A percentile compares a stretch with the other conserved stretches of the same genome.
These are phyloP conservation scores for Montipora efflorescens DNA, from an alignment of 64 coral and sea anemone genomes.

Conservation along the genomic window DNA sequence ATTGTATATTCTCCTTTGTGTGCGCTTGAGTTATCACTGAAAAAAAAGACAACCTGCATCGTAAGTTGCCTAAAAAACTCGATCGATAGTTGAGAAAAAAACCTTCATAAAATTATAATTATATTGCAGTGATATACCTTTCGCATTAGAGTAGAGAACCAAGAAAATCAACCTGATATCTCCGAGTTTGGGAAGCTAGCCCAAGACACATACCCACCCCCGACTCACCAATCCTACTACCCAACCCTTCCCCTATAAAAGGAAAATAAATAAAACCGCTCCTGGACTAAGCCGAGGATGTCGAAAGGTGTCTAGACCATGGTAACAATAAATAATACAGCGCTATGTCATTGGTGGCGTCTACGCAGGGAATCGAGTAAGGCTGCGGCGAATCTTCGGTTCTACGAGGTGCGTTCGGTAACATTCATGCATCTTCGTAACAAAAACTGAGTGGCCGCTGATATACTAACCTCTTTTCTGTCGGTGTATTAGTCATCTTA, in stretches of 20 bases:
- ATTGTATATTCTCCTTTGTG: neutral
- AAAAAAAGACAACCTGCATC: neutral
- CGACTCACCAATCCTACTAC: too few relatives aligned
- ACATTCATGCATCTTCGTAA: neutral
- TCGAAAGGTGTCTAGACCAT: too few relatives aligned
- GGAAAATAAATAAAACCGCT: too few relatives aligned
- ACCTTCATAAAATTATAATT: neutral
- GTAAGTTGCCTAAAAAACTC: neutral
- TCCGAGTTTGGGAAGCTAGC: too few relatives aligned
- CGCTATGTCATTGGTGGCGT: too few relatives aligned
- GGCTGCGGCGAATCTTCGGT: too few relatives aligned
- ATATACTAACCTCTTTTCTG: conserved; percentile 2
- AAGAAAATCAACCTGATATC: too few relatives aligned
- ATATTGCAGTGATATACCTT: neutral
- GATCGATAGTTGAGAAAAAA: neutral
- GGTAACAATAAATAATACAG: too few relatives aligned
- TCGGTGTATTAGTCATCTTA: conserved; percentile 14
- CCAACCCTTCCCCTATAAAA: too few relatives aligned
- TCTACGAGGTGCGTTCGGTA: neutral
- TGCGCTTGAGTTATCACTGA: neutral
- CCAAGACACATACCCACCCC: too few relatives aligned
- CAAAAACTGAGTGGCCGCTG: neutral
- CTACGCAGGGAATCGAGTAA: too few relatives aligned
- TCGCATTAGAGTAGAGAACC: neutral
- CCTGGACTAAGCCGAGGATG: too few relatives aligned